Evolutionary conservation across 1,140 invertebrate genomes (phyloP).

Genomic region (Eufriesea mexicana): DNA sequence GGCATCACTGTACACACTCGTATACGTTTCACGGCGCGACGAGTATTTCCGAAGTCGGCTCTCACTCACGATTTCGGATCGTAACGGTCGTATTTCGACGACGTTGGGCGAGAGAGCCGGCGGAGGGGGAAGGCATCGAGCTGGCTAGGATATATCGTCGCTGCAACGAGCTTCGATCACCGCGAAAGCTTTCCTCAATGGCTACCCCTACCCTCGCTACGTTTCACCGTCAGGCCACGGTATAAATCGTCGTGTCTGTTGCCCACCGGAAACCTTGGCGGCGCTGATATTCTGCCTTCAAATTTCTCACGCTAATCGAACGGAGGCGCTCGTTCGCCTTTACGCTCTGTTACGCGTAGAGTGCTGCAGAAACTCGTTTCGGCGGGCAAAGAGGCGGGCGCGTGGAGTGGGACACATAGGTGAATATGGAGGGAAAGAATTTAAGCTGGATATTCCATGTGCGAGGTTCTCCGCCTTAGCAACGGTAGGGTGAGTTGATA

Average conservation of each 20-base stretch:
- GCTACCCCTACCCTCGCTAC: slow-evolving; percentile 48
- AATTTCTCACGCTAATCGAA: slow-evolving; percentile 37
- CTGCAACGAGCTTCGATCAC: slow-evolving; percentile 68
- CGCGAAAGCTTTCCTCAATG: slow-evolving; percentile 65
- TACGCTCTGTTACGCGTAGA: not conserved
- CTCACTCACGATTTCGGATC: slow-evolving; percentile 53
- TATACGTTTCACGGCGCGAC: slow-evolving; percentile 18
- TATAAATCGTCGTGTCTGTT: slow-evolving; percentile 55
- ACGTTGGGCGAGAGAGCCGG: slow-evolving; percentile 1
- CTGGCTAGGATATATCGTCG: slow-evolving; percentile 61
- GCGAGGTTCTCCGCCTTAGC: too few relatives aligned
- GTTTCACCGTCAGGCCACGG: slow-evolving; percentile 43
- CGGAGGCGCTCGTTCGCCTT: not conserved
- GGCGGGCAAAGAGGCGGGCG: not conserved
- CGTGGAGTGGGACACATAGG: not conserved
- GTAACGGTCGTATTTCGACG: slow-evolving; percentile 59
- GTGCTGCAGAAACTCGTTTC: not conserved
- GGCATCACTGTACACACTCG: not conserved
- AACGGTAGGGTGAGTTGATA: too few relatives aligned
- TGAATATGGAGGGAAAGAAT: too few relatives aligned
- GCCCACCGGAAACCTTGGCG: not conserved
- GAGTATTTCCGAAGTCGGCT: slow-evolving; percentile 34
- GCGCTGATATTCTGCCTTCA: not conserved
- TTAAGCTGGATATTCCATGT: too few relatives aligned
- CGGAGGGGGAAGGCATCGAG: slow-evolving; percentile 40